These are phyloP conservation scores for Nothoprocta pentlandii DNA, from an alignment of 2,113 vertebrate species.

Conservation along the genomic window DNA sequence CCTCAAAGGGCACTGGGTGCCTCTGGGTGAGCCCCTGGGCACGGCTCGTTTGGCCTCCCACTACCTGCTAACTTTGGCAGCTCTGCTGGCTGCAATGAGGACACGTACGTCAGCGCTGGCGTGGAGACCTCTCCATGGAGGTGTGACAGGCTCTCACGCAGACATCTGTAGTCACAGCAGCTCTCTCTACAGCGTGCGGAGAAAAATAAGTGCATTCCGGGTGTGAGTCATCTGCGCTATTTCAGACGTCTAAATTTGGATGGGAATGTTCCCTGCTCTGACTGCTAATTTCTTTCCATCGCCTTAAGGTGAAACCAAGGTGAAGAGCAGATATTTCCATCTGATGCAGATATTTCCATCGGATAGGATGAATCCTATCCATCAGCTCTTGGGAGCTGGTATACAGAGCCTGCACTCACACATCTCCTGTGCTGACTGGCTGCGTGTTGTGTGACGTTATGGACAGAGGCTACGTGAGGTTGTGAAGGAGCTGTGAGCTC, in stretches of 20 bases:
- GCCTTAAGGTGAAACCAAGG: background rate
- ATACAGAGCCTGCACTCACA: background rate
- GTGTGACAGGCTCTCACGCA: no score
- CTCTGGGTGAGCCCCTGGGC: background rate
- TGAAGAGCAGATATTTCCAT: background rate
- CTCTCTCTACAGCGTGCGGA: background rate
- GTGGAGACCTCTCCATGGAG: background rate
- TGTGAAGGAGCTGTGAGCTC: background rate
- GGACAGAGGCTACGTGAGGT: background rate
- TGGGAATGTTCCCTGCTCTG: constrained; percentile 29
- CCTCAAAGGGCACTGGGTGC: background rate
- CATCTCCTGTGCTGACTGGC: background rate
- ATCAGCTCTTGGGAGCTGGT: background rate
- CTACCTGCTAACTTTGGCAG: background rate
- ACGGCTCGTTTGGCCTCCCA: background rate
- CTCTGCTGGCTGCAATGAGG: background rate
- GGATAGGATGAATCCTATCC: background rate
- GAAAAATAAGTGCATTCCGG: constrained; percentile 36
- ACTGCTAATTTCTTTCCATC: constrained; percentile 19
- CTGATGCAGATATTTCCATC: background rate
- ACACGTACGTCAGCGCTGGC: background rate
- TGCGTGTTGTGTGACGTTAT: background rate
- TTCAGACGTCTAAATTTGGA: constrained; percentile 54
- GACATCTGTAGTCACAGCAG: background rate
- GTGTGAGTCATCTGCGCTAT: constrained; percentile 57